phyloP scores from a whole-genome alignment of 2,797 vertebrate genomes.

The Nothura maculosa region DNA sequence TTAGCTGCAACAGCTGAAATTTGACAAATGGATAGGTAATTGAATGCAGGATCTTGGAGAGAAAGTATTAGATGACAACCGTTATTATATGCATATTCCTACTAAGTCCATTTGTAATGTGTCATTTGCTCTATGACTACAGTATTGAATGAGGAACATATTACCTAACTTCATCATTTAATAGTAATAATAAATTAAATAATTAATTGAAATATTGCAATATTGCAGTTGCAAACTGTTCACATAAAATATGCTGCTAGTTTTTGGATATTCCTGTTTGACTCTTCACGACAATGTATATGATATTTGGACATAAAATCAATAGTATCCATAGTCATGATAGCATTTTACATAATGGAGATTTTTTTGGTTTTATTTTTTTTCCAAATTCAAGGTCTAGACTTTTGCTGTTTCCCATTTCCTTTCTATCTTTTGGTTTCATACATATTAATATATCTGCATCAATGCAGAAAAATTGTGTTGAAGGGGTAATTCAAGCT shows the following conservation, averaged over 20 bases:
- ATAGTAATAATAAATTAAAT: not conserved
- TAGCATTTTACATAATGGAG: not conserved
- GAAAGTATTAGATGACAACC: not conserved
- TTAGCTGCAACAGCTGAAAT: constrained; percentile 33
- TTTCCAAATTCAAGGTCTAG: not conserved
- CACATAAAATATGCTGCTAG: not conserved
- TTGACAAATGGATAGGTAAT: constrained; percentile 24
- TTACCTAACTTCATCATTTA: not conserved
- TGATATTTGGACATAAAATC: not conserved
- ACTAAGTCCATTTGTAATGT: not conserved
- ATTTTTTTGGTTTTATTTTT: not conserved
- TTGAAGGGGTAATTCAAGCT: not conserved
- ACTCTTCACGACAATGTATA: not conserved
- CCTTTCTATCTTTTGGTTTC: not conserved
- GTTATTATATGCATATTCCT: not conserved
- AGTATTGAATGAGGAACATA: not conserved
- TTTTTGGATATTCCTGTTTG: not conserved
- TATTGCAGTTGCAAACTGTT: not conserved
- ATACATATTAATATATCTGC: not conserved
- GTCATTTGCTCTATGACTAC: not conserved
- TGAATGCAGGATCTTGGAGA: not conserved
- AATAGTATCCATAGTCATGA: not conserved
- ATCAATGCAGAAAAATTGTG: not conserved
- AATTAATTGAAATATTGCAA: not conserved
- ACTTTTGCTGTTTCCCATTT: not conserved